Evolutionary conservation across 2,113 vertebrate species (phyloP), one percentile per base, ranked within the genome.

Genomic region (Irena cyanogastra): DNA sequence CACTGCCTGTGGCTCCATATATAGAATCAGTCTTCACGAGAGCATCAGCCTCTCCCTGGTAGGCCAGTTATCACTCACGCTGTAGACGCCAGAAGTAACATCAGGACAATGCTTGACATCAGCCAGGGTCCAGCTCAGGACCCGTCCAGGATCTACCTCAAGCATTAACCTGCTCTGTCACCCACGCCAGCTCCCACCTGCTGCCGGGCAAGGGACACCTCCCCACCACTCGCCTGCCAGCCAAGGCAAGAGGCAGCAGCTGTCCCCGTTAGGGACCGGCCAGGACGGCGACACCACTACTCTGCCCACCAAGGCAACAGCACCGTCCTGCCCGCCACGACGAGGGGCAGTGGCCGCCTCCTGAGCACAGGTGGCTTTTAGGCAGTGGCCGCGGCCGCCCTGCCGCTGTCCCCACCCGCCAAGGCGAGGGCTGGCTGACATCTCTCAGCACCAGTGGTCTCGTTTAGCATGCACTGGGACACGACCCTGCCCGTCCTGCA

Each of bases 31-130:
- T 4, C 44, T 35, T 23, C 53, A 16, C 1, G 33, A 80, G n/a
- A 50, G 37, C 71, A 33, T 0, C 41, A 15, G 23, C 42, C 42
- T 37, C 53, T 75, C 39, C 49, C n/a, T 18, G 23, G 41, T 3
- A 19, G 24, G 35, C 23, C 83, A 37, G 47, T 10, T 33, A 35
- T 26, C 60, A 11, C 6, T 5, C 31, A 13, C 0, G 17, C 2
- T 19, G 45, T 6, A 26, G 41, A 16, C 0, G 0, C 8, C 71
- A 11, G 10, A 57, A 50, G 7, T 17, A 47, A 33, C 16, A 4
- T 16, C 27, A 54, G 47, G 65, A 27, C 52, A 59, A 18, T 0
- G 17, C 47, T 3, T 47, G 21, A 42, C 13, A 53, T 13, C 37
- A 33, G 13, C 27, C 33, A 30, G 11, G 30, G 24, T 39, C 17